phyloP scores from a whole-genome alignment of 2,888 invertebrate genomes.

The Hypsopygia costalis region DNA sequence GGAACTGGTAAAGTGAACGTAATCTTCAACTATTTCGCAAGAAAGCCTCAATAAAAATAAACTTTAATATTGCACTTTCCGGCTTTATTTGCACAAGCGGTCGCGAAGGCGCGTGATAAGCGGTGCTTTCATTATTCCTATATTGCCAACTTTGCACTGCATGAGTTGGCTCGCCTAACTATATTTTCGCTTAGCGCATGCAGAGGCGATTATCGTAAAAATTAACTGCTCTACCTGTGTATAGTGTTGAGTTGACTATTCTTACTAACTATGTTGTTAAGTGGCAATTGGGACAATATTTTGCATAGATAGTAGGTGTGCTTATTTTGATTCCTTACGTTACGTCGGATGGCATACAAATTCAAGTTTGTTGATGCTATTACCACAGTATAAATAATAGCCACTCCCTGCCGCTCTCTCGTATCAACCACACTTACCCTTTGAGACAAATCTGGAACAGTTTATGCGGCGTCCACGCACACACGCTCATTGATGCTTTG shows the following conservation, averaged over 20 bases:
- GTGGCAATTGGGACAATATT: not conserved
- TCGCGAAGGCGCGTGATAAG: constrained; percentile 37
- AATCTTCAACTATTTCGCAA: not conserved
- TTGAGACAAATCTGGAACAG: no score
- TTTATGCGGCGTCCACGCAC: no score
- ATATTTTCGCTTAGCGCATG: constrained; percentile 53
- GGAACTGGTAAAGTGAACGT: no score
- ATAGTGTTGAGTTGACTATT: constrained; percentile 24
- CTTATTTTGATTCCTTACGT: no score
- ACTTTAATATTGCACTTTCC: not conserved
- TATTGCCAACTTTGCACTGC: constrained; percentile 39
- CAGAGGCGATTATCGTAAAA: constrained; percentile 56
- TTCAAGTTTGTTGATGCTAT: no score
- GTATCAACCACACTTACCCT: no score
- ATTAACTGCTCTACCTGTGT: constrained; percentile 47
- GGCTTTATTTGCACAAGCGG: constrained; percentile 20
- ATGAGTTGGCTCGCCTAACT: constrained; percentile 38
- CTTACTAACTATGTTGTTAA: not conserved
- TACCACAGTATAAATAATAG: no score
- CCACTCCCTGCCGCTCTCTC: no score
- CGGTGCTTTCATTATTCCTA: constrained; percentile 45
- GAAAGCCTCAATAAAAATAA: not conserved
- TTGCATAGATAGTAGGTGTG: no score
- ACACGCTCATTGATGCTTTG: no score
- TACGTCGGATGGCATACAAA: no score